phyloP scores from a whole-genome alignment of 2,797 vertebrate genomes.

The Acrossocheilus wenchowensis region DNA sequence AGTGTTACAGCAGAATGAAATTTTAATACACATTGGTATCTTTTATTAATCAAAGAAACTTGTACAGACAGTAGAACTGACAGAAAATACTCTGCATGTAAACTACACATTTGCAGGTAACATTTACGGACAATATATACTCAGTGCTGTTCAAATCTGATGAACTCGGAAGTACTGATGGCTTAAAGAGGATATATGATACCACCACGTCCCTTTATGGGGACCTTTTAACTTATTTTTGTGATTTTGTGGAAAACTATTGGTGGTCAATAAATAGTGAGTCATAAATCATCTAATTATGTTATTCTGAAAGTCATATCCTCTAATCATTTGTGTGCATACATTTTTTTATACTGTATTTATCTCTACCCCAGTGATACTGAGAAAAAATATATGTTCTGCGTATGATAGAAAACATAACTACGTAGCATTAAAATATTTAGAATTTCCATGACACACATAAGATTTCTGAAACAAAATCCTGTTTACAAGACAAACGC shows the following conservation, averaged over 20 bases:
- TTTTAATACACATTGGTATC: slow-evolving; percentile 76
- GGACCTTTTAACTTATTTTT: slow-evolving; percentile 52
- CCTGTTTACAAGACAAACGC: slow-evolving; percentile 81
- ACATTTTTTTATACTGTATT: slow-evolving; percentile 66
- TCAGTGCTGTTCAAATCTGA: slow-evolving; percentile 82
- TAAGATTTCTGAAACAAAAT: slow-evolving; percentile 99
- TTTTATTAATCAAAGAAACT: slow-evolving; percentile 87
- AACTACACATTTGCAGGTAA: slow-evolving; percentile 74
- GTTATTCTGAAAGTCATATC: slow-evolving; percentile 62
- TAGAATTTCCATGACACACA: slow-evolving; percentile 76
- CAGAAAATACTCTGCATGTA: slow-evolving; percentile 72
- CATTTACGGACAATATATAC: slow-evolving; percentile 76
- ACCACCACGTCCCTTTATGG: slow-evolving; percentile 55
- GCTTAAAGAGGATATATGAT: slow-evolving; percentile 65
- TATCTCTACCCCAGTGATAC: slow-evolving; percentile 68
- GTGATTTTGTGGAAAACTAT: slow-evolving; percentile 58
- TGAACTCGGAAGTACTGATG: slow-evolving; percentile 52
- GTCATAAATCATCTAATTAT: slow-evolving; percentile 72
- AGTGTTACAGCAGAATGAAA: slow-evolving; percentile 64
- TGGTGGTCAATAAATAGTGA: slow-evolving; percentile 74
- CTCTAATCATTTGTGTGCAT: slow-evolving; percentile 67
- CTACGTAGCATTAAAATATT: slow-evolving; percentile 69
- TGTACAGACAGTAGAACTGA: slow-evolving; percentile 72
- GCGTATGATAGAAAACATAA: slow-evolving; percentile 66
- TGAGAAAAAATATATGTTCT: slow-evolving; percentile 72